Percentiles rank a stretch among this genome's conserved stretches.
Conservation (phyloP, 2,888 invertebrate genomes). For the Selenia dentaria region DNA sequence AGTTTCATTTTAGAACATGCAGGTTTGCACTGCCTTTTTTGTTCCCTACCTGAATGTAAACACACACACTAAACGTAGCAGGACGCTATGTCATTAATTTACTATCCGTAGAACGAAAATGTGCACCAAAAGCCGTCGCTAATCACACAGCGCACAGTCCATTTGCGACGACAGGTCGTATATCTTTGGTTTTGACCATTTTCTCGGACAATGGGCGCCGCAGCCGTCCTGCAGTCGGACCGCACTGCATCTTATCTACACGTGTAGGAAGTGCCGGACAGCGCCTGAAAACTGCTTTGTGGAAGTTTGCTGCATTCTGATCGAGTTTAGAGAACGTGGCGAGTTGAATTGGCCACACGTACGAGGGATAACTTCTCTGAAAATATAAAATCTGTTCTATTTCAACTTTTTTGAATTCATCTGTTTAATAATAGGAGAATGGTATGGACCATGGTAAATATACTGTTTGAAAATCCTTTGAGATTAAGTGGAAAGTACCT, state of each 20-base stretch:
- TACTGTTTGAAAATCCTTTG: no score
- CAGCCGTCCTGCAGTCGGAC: constrained; percentile 5
- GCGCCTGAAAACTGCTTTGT: constrained; percentile 41
- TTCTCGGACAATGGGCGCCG: constrained; percentile 10
- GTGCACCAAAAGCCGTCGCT: constrained; percentile 1
- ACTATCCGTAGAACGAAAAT: background rate
- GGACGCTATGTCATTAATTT: background rate
- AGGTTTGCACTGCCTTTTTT: no score
- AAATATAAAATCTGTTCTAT: background rate
- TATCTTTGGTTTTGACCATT: constrained; percentile 16
- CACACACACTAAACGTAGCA: background rate
- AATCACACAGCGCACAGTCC: constrained; percentile 18
- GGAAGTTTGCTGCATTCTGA: constrained; percentile 27
- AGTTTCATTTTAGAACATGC: no score
- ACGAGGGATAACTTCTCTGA: background rate
- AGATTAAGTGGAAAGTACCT: no score
- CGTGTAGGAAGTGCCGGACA: constrained; percentile 37
- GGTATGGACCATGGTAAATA: no score
- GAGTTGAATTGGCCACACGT: constrained; percentile 28
- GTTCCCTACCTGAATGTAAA: no score
- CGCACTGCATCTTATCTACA: constrained; percentile 27
- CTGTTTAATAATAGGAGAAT: no score
- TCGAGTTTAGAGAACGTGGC: constrained; percentile 28
- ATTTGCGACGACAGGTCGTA: constrained; percentile 18
- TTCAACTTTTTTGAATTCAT: no score